phyloP scores from a whole-genome alignment of 1,140 invertebrate genomes.

The Bombus difficillimus region DNA sequence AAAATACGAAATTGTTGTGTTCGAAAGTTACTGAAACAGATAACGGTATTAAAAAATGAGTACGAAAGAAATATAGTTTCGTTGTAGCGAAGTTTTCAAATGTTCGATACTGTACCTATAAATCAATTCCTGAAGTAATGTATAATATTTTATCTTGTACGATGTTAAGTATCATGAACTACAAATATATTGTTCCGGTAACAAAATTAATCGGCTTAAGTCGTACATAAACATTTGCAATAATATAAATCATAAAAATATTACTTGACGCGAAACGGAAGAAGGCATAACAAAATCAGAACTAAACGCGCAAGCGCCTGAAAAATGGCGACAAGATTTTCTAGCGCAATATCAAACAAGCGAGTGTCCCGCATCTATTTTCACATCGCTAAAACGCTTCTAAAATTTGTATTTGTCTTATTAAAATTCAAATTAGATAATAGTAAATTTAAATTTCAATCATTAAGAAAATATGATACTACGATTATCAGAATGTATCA shows the following conservation, averaged over 20 bases:
- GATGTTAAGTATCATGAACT: no score
- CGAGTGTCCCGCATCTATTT: conserved; percentile 20
- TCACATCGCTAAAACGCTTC: not conserved
- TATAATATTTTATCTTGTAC: no score
- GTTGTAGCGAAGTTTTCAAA: not conserved
- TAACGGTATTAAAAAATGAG: no score
- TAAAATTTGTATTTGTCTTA: not conserved
- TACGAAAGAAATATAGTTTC: not conserved
- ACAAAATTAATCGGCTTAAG: not conserved
- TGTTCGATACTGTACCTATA: not conserved
- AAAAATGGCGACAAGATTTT: conserved; percentile 13
- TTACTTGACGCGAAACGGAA: not conserved
- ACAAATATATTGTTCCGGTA: no score
- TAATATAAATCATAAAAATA: not conserved
- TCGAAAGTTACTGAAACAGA: not conserved
- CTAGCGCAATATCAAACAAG: conserved; percentile 27
- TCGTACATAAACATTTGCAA: not conserved
- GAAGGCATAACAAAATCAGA: not conserved
- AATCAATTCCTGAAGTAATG: not conserved
- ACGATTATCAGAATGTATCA: not conserved
- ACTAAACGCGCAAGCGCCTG: not conserved
- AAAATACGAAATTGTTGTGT: not conserved
- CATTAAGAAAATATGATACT: not conserved
- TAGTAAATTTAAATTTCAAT: not conserved
- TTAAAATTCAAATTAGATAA: conserved; percentile 6